These are phyloP conservation scores for Columba guinea DNA, from an alignment of 2,797 vertebrate genomes.

Conservation along the genomic window DNA sequence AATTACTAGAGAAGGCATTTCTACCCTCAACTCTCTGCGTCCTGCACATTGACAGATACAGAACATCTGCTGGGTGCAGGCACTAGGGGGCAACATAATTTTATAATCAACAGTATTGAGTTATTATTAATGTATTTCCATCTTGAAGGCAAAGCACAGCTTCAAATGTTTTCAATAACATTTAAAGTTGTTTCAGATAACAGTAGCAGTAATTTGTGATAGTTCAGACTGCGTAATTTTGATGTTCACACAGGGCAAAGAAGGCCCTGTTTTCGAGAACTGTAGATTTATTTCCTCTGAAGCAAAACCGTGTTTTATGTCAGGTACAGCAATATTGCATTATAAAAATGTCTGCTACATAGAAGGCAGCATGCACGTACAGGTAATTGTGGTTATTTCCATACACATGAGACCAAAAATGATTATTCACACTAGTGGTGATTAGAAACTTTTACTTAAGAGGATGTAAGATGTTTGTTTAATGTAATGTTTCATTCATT, in stretches of 20 bases:
- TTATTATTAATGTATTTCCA: not conserved
- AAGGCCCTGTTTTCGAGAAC: not conserved
- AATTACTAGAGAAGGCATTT: not conserved
- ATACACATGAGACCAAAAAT: not conserved
- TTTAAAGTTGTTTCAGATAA: not conserved
- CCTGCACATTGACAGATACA: not conserved
- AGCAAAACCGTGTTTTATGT: not conserved
- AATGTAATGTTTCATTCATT: not conserved
- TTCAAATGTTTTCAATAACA: not conserved
- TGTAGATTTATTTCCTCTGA: not conserved
- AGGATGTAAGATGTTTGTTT: not conserved
- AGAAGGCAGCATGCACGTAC: not conserved
- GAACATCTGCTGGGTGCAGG: not conserved
- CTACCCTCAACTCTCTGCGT: not conserved
- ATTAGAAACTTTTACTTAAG: not conserved
- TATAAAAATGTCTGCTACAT: not conserved
- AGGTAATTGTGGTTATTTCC: not conserved
- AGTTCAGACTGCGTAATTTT: not conserved
- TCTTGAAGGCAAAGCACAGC: not conserved
- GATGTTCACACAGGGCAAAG: not conserved
- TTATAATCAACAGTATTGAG: not conserved
- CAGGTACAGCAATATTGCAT: not conserved
- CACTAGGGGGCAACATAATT: slow-evolving; percentile 41
- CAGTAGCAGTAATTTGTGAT: not conserved
- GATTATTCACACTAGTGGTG: not conserved